These are phyloP conservation scores for Drosophila paramelanica DNA, from an alignment of 2,888 invertebrate species.

Conservation along the genomic window DNA sequence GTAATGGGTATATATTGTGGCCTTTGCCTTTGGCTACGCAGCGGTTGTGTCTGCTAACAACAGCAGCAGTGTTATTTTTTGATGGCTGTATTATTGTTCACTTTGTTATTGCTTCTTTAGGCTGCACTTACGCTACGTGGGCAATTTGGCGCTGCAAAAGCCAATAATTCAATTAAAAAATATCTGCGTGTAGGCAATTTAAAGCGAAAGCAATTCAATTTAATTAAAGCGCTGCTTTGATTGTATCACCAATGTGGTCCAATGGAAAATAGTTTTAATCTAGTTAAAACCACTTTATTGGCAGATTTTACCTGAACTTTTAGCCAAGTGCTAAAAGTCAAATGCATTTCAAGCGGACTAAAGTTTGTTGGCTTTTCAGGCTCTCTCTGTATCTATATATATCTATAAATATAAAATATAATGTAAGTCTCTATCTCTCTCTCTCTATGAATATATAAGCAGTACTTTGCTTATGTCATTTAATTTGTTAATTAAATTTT, in stretches of 20 bases:
- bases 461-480: slow-evolving; percentile 25
- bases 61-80: slow-evolving; percentile 35
- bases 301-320: slow-evolving; percentile 4
- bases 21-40: slow-evolving; percentile 17
- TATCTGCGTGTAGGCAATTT: slow-evolving; percentile 50
- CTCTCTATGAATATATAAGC: not conserved
- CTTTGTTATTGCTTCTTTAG: slow-evolving; percentile 7
- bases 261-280: slow-evolving; percentile 35
- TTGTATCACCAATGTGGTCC: slow-evolving; percentile 22
- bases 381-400: not conserved
- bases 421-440: too few relatives aligned
- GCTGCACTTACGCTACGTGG: slow-evolving; percentile 10
- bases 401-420: too few relatives aligned
- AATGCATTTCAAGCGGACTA: not conserved
- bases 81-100: slow-evolving; percentile 19
- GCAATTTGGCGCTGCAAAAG: slow-evolving; percentile 26
- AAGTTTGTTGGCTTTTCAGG: not conserved
- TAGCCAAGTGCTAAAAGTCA: not conserved
- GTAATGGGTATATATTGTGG: slow-evolving; percentile 25
- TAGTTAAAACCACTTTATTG: slow-evolving; percentile 33
- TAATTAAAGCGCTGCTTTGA: slow-evolving; percentile 54
- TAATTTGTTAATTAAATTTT: slow-evolving; percentile 78
- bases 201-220: slow-evolving; percentile 64
- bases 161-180: slow-evolving; percentile 58
- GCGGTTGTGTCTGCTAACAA: slow-evolving; percentile 1